Conservation (phyloP, 2,113 vertebrate genomes). For the Callipepla californica region DNA sequence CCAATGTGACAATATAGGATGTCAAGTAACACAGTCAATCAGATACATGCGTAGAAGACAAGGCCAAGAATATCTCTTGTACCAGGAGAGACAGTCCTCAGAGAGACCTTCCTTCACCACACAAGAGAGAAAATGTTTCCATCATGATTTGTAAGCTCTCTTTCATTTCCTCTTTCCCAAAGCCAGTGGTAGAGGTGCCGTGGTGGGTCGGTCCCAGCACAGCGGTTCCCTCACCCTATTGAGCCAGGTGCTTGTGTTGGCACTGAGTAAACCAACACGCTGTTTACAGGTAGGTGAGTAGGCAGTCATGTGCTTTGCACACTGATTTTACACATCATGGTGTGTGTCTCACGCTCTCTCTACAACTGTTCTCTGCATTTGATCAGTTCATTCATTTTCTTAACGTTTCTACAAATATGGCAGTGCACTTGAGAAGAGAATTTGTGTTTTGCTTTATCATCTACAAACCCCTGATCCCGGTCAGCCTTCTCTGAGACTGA, state of each 20-base stretch:
- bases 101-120: background rate
- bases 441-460: background rate
- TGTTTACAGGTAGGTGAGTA: slow-evolving; percentile 41
- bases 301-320: background rate
- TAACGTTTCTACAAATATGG: background rate
- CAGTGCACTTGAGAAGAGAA: background rate
- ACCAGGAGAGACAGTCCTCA: background rate
- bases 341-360: slow-evolving; percentile 9
- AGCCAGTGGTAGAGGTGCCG: background rate
- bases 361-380: background rate
- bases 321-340: background rate
- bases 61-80: background rate
- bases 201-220: slow-evolving; percentile 22
- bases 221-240: slow-evolving; percentile 2
- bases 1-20: background rate
- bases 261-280: slow-evolving; percentile 20
- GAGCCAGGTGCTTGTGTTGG: background rate
- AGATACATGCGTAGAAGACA: background rate
- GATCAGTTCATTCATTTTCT: background rate
- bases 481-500: background rate
- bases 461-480: background rate
- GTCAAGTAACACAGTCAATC: background rate
- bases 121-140: background rate
- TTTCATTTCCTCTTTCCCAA: slow-evolving; percentile 22
- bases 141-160: background rate